Base-by-base conservation (phyloP, 2,113 vertebrate species). In the Panthera leo region DNA sequence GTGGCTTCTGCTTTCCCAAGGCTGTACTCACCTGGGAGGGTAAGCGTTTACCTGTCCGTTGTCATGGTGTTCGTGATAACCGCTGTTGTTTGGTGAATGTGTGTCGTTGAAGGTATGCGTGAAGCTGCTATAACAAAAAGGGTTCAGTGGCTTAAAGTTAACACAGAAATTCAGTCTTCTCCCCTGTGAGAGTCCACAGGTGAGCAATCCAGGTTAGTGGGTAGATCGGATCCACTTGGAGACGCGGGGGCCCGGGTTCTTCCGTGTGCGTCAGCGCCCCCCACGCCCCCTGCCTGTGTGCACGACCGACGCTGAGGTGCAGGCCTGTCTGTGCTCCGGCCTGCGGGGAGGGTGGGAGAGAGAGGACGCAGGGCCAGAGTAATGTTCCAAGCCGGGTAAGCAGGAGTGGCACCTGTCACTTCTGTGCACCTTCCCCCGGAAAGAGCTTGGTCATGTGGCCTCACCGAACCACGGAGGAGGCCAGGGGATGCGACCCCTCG, bases 181-280 rank as follows among this genome's bases (percentile, higher is more conserved):
- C 15, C 76, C 11, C 0, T 7, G 23, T 5, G 29, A 51, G 53
- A 39, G 84, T 13, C 65, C 68, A 10, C 29, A 21, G 27, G 23
- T 16, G 78, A 39, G n/a, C 39, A 13, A 70, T 31, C 42, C 86
- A 34, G 58, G 27, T 21, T 3, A 2, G 6, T 19, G 25, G 42
- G 67, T 13, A 15, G 23, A 58, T 53, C 16, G 6, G 82, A 34
- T n/a, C 48, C 63, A 9, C 2, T 1, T 11, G 31, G 73, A 91
- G 55, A 14, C 6, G 3, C 45, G 0, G 48, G 61, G 45, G 31
- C 23, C 83, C 2, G 0, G 16, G n/a, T 5, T 29, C n/a, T 55
- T 70, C 31, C 0, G 0, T 5, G 5, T 23, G 5, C 21, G 18
- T 68, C 39, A 1, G 11, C 3, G 0, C 4, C 21, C 48, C 4